Base-by-base conservation (phyloP, 92 coral and sea anemone genomes). In the Chrysogorgia sp. region DNA sequence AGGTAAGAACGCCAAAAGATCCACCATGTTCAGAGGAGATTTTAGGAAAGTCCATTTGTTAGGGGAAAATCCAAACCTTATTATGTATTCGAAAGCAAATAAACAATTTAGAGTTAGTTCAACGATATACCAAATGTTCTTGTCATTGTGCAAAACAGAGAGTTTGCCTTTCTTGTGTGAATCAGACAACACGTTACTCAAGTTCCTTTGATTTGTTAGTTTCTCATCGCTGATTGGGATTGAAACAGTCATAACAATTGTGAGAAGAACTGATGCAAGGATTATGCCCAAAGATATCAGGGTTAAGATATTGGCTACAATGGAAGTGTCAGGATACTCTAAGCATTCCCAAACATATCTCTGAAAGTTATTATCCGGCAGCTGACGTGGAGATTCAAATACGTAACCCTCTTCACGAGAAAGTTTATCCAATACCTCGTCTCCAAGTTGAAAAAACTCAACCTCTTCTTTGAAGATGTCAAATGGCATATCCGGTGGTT, bases 321-420 rank as follows among this genome's bases (percentile, higher is more conserved):
- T 68, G 21, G 99, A 96, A 15, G 97, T 89, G 79, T 89, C 92
- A 0, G 99, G 99, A n/a, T 96, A 90, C 65, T 96, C 99, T 23
- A 96, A 92, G 24, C 93, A 82, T 52, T 96, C 88, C 99, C 99
- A 96, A 34, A 96, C 59, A 37, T 78, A 84, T 22, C 92, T 87
- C 69, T 96, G 99, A 41, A 71, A 64, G 13, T 74, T 32, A 40
- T 90, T 91, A 22, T 74, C 58, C 28, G 99, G 99, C 24, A 75
- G 75, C 24, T 83, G 76, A 40, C 52, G 82, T 5, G 71, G 74
- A 1, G 67, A 82, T 4, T 89, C 85, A 43, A 89, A 84, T 14
- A 96, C 89, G 49, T 89, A 96, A 2, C 99, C 99, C 66, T 96
- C 99, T 74, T 88, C 86, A 14, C 87, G 68, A 32, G 89, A 69